phyloP scores from a whole-genome alignment of 1,140 invertebrate species.

The Rhagoletis zephyria region DNA sequence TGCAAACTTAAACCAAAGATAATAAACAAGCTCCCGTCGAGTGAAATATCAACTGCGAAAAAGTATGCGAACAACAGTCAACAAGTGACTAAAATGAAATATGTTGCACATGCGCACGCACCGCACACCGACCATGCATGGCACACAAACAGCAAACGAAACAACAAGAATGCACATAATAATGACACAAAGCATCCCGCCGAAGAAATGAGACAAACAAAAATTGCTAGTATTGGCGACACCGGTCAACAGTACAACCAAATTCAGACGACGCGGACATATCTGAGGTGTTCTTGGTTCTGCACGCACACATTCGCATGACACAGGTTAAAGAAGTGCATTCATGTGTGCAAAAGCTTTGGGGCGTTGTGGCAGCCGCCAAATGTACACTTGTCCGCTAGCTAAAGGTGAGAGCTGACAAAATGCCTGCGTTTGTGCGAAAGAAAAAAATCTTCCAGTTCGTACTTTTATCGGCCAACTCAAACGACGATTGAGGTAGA shows the following conservation, averaged over 20 bases:
- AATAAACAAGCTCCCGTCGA: background rate
- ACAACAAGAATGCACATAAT: background rate
- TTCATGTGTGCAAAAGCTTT: background rate
- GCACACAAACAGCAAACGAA: background rate
- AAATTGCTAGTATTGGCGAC: background rate
- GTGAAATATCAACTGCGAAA: slow-evolving; percentile 10
- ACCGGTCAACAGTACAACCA: background rate
- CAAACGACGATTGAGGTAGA: background rate
- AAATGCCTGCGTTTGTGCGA: slow-evolving; percentile 22
- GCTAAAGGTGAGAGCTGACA: slow-evolving; percentile 48
- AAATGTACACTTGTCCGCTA: slow-evolving; percentile 47
- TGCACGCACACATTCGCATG: background rate
- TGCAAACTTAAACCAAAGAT: background rate
- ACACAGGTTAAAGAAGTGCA: background rate
- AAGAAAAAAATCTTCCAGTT: background rate
- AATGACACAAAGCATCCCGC: slow-evolving; percentile 27
- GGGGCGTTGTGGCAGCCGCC: background rate
- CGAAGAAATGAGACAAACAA: slow-evolving; percentile 29
- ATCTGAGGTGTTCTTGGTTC: background rate
- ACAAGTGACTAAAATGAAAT: slow-evolving; percentile 18
- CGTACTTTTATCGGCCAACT: background rate
- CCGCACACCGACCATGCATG: background rate
- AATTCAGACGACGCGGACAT: slow-evolving; percentile 12
- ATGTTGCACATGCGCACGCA: slow-evolving; percentile 23
- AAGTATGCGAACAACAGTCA: slow-evolving; percentile 24